Conservation (phyloP, 2,113 vertebrate species). For the Trichechus manatus region DNA sequence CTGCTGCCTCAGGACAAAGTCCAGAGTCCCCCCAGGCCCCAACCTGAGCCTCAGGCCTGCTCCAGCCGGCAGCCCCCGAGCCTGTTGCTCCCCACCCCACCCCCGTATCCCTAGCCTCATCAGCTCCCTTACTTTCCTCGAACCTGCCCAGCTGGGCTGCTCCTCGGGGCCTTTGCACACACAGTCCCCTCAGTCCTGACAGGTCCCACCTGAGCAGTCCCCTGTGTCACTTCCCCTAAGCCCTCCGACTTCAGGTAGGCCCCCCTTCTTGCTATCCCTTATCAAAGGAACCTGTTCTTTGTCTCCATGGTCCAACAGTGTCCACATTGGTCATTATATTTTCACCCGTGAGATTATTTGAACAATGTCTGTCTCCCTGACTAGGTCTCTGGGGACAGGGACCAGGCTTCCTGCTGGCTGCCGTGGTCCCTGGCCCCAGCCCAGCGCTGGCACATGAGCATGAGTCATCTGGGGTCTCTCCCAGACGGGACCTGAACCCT, state of each 20-base stretch:
- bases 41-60: background rate
- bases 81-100: background rate
- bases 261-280: too few relatives aligned
- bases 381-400: background rate
- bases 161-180: background rate
- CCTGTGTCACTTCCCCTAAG: background rate
- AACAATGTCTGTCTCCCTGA: background rate
- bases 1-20: background rate
- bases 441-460: rapidly evolving
- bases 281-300: background rate
- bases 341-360: background rate
- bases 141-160: background rate
- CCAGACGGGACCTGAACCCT: rapidly evolving
- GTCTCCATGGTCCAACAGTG: rapidly evolving
- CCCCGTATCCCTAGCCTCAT: rapidly evolving
- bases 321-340: background rate
- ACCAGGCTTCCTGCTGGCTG: background rate
- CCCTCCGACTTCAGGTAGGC: rapidly evolving
- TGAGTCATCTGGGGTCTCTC: background rate
- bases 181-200: rapidly evolving
- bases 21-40: background rate
- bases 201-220: background rate
- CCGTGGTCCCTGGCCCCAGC: rapidly evolving
- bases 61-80: rapidly evolving
- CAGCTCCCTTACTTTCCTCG: too few relatives aligned